These are phyloP conservation scores for Oryzaephilus surinamensis DNA, from an alignment of 1,140 invertebrate genomes.

Conservation along the genomic window DNA sequence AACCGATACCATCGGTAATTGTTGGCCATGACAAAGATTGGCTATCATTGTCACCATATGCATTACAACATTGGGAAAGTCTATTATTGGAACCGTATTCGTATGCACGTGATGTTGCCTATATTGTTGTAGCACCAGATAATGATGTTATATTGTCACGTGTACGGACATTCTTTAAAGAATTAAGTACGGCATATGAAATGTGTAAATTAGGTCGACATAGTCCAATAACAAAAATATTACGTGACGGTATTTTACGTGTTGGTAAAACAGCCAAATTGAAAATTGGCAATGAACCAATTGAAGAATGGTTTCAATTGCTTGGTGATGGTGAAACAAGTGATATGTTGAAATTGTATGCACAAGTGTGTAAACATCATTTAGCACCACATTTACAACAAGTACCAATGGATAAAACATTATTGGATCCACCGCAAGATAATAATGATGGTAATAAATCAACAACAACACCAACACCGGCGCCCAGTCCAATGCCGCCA, in stretches of 20 bases:
- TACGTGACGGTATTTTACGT: conserved; percentile 80
- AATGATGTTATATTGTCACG: conserved; percentile 71
- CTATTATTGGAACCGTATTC: conserved; percentile 89
- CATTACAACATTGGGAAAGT: conserved; percentile 91
- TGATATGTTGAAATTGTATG: conserved; percentile 76
- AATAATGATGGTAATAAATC: conserved; percentile 30
- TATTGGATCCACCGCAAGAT: conserved; percentile 55
- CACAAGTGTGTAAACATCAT: conserved; percentile 67
- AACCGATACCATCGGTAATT: conserved; percentile 87
- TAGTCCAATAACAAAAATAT: conserved; percentile 70
- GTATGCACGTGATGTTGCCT: conserved; percentile 84
- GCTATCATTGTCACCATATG: conserved; percentile 85
- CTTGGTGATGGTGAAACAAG: conserved; percentile 70
- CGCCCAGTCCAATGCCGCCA: conserved; percentile 51
- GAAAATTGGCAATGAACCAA: conserved; percentile 54
- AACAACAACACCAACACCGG: conserved; percentile 37
- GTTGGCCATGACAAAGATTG: conserved; percentile 93
- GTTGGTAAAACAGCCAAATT: conserved; percentile 60
- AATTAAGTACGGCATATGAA: conserved; percentile 87
- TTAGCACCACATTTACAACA: conserved; percentile 73
- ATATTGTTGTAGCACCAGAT: conserved; percentile 89
- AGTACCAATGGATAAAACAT: conserved; percentile 66
- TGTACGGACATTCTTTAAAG: conserved; percentile 81
- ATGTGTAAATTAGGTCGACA: conserved; percentile 84
- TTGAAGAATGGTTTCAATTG: conserved; percentile 87